These are phyloP conservation scores for Gnathonemus longibarbis DNA, from an alignment of 2,113 vertebrate genomes.

Conservation along the genomic window DNA sequence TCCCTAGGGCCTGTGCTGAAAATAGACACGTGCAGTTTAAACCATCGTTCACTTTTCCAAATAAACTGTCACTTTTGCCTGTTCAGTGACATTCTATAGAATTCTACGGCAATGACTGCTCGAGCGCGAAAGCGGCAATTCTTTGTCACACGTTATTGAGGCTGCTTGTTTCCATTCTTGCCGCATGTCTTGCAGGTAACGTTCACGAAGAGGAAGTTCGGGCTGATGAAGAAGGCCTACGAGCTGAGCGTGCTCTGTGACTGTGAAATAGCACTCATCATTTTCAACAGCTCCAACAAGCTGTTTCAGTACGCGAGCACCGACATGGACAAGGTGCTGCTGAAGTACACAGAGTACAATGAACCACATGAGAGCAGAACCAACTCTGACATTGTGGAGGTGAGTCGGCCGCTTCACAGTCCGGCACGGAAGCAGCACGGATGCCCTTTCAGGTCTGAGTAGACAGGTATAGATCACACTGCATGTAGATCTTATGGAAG, in stretches of 20 bases:
- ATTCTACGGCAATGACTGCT: neutral
- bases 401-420: conserved; percentile 51
- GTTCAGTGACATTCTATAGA: neutral
- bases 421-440: neutral
- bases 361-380: conserved; percentile 95
- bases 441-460: neutral
- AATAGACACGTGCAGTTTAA: conserved; percentile 4
- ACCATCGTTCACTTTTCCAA: neutral
- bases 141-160: neutral
- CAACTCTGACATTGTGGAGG: conserved; percentile 96
- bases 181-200: conserved; percentile 70
- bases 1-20: conserved; percentile 1
- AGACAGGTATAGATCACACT: neutral
- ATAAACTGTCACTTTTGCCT: no score
- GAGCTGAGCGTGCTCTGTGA: conserved; percentile 96
- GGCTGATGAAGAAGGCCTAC: conserved; percentile 98
- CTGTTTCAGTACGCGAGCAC: conserved; percentile 98
- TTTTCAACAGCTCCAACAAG: conserved; percentile 98
- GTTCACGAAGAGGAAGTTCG: conserved; percentile 95
- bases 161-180: conserved; percentile 11
- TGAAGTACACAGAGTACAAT: conserved; percentile 97
- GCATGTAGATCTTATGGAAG: neutral
- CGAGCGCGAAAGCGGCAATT: neutral
- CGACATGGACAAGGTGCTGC: conserved; percentile 96
- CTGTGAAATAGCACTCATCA: conserved; percentile 98